Conservation (phyloP, 2,888 invertebrate species). For the Drosophila gaucha region DNA sequence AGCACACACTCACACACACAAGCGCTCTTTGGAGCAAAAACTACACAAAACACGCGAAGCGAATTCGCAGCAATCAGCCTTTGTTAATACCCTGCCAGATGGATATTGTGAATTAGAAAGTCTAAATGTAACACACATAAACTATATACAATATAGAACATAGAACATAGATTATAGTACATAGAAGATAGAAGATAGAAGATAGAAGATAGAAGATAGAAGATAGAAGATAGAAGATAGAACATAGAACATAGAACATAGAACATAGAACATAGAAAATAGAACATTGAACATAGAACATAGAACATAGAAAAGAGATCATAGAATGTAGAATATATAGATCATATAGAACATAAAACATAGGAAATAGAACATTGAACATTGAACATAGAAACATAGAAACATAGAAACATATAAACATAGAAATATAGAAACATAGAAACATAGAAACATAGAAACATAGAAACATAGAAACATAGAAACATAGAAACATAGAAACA, state of each 20-base stretch:
- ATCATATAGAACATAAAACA: slow-evolving; percentile 3
- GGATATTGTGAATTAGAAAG: background rate
- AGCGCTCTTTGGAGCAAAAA: slow-evolving; percentile 22
- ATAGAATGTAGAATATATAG: slow-evolving; percentile 5
- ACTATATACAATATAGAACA: background rate
- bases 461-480: slow-evolving; percentile 5
- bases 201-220: background rate
- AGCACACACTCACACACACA: slow-evolving; percentile 6
- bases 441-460: background rate
- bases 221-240: background rate
- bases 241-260: background rate
- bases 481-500: slow-evolving; percentile 6
- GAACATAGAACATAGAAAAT: slow-evolving; percentile 1
- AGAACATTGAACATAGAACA: background rate
- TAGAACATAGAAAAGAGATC: slow-evolving; percentile 4
- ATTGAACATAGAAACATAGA: slow-evolving; percentile 6
- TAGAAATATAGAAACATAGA: slow-evolving; percentile 1
- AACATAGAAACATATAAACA: slow-evolving; percentile 1
- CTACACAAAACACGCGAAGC: slow-evolving; percentile 49
- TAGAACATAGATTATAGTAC: no score
- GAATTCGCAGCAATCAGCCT: slow-evolving; percentile 72
- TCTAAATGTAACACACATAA: background rate
- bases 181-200: no score
- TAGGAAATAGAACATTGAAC: slow-evolving; percentile 2
- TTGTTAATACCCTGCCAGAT: background rate